Conservation (phyloP, 2,113 vertebrate species). For the Zapornia atra region DNA sequence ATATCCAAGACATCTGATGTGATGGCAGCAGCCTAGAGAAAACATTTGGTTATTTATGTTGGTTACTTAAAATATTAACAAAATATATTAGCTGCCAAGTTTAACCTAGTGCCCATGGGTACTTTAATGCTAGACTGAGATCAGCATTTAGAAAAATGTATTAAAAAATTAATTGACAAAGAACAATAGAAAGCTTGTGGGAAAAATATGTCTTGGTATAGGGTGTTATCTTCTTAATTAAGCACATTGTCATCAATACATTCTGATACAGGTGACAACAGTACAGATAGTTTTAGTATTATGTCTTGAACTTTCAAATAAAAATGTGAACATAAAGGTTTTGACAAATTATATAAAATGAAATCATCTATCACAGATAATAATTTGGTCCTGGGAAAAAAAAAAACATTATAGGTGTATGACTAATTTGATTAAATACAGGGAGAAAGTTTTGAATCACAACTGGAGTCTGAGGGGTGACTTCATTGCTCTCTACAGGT, state of each 20-base stretch:
- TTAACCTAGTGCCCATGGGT: neutral
- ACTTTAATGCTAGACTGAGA: neutral
- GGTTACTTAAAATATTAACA: neutral
- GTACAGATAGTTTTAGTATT: neutral
- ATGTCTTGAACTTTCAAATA: neutral
- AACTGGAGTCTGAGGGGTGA: neutral
- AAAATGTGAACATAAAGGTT: neutral
- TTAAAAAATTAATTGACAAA: neutral
- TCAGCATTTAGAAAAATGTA: neutral
- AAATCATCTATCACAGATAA: neutral
- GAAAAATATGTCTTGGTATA: neutral
- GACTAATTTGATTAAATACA: neutral
- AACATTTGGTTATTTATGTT: neutral
- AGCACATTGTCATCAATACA: neutral
- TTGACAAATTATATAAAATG: neutral
- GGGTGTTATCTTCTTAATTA: neutral
- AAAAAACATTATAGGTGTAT: neutral
- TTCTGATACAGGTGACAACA: neutral
- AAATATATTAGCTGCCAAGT: neutral
- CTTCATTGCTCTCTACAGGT: neutral
- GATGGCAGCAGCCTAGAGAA: slow-evolving; percentile 81
- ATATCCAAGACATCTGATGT: slow-evolving; percentile 82
- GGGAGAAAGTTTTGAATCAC: neutral
- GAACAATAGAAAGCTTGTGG: neutral
- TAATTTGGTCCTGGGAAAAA: neutral